These are phyloP conservation scores for Beaufortia kweichowensis DNA, from an alignment of 2,113 vertebrate species.

Conservation along the genomic window DNA sequence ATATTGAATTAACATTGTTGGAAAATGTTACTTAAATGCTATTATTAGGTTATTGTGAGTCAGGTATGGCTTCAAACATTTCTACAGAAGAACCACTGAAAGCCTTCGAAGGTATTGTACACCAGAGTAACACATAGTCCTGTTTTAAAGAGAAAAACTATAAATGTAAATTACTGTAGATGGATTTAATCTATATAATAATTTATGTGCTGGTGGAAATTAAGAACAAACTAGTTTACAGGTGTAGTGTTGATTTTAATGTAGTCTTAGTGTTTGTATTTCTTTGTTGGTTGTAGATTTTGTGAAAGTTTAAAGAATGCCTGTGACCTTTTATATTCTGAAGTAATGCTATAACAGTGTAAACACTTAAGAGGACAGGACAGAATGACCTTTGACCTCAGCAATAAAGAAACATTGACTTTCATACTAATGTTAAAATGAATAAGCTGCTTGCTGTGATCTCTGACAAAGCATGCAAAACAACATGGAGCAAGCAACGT, in stretches of 20 bases:
- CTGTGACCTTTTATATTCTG: not conserved
- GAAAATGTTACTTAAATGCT: too few species aligned
- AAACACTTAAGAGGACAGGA: not conserved
- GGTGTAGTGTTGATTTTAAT: too few species aligned
- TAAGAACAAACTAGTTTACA: not conserved
- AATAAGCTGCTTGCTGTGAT: too few species aligned
- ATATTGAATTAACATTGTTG: too few species aligned
- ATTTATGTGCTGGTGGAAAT: slow-evolving; percentile 8
- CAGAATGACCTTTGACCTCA: slow-evolving; percentile 7
- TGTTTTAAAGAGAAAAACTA: not conserved
- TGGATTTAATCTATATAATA: not conserved
- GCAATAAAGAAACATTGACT: not conserved
- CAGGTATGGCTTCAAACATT: not conserved
- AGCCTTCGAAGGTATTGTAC: not conserved
- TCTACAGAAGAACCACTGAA: not conserved
- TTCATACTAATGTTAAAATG: not conserved
- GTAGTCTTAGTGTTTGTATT: not conserved
- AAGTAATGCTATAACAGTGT: not conserved
- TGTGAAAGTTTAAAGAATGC: not conserved
- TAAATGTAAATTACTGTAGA: not conserved
- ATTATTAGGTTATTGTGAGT: too few species aligned
- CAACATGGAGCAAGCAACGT: not conserved
- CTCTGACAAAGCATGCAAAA: too few species aligned
- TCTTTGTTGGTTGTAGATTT: not conserved
- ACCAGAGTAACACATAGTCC: not conserved